A percentile compares a stretch with the other conserved stretches of the same genome.
Evolutionary conservation across 2,797 vertebrate species (phyloP).

Genomic region (Holocentrus rufus): DNA sequence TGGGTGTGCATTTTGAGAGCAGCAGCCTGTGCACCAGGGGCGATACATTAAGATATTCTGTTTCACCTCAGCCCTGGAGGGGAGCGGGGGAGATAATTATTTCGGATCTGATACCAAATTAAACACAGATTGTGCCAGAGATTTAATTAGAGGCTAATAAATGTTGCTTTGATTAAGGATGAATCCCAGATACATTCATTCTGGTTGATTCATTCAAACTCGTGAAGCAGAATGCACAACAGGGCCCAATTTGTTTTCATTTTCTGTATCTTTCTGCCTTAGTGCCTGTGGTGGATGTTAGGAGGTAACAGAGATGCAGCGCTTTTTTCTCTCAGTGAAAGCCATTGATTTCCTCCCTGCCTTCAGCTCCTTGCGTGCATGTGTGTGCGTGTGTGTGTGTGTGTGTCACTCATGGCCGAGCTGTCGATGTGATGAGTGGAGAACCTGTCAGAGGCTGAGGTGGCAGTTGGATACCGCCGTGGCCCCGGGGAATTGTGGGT

Average conservation of each 20-base stretch:
- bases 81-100: slow-evolving; percentile 50
- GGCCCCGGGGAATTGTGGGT: slow-evolving; percentile 47
- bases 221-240: slow-evolving; percentile 9
- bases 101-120: slow-evolving; percentile 60
- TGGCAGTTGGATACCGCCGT: slow-evolving; percentile 47
- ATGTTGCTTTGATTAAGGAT: slow-evolving; percentile 46
- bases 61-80: slow-evolving; percentile 42
- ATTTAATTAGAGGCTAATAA: slow-evolving; percentile 63
- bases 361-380: slow-evolving; percentile 37
- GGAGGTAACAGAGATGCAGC: slow-evolving; percentile 26
- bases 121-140: slow-evolving; percentile 50
- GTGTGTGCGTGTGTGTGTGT: slow-evolving; percentile 20
- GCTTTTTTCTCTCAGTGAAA: slow-evolving; percentile 31
- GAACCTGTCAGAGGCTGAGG: slow-evolving; percentile 61
- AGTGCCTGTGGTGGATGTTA: slow-evolving; percentile 5
- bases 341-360: slow-evolving; percentile 63
- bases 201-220: slow-evolving; percentile 34
- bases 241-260: background rate
- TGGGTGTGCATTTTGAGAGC: background rate
- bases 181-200: slow-evolving; percentile 47
- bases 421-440: slow-evolving; percentile 65
- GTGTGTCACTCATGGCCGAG: slow-evolving; percentile 44
- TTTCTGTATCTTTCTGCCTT: background rate
- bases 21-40: slow-evolving; percentile 19
- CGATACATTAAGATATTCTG: slow-evolving; percentile 41